phyloP scores from a whole-genome alignment of 2,113 vertebrate genomes.

The Amphiprion ocellaris region DNA sequence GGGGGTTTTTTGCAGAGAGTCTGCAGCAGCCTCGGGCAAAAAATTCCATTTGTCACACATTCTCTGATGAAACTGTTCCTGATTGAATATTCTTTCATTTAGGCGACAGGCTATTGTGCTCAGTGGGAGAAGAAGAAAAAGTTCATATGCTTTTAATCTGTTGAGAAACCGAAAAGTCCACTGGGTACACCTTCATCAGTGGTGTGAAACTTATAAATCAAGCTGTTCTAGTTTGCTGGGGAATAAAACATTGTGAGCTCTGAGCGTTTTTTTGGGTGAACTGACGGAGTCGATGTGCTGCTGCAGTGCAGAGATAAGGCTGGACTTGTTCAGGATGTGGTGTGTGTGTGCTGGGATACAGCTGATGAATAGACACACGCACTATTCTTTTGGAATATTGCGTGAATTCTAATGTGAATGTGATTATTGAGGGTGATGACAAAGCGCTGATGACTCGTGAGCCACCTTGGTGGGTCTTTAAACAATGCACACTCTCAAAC shows the following conservation, averaged over 20 bases:
- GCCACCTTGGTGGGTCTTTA: slow-evolving; percentile 31
- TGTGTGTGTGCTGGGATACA: neutral
- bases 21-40: slow-evolving; percentile 4
- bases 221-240: slow-evolving; percentile 25
- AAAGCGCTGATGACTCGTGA: slow-evolving; percentile 28
- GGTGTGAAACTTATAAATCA: slow-evolving; percentile 59
- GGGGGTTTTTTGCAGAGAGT: slow-evolving; percentile 5
- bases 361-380: neutral
- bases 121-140: slow-evolving; percentile 39
- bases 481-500: neutral
- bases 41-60: slow-evolving; percentile 52
- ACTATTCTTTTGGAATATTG: slow-evolving; percentile 4
- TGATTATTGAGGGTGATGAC: slow-evolving; percentile 35
- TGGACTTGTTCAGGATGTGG: slow-evolving; percentile 25
- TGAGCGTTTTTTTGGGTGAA: slow-evolving; percentile 6
- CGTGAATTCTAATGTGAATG: slow-evolving; percentile 56
- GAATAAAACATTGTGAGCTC: slow-evolving; percentile 43
- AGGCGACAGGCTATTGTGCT: slow-evolving; percentile 29
- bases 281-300: slow-evolving; percentile 41
- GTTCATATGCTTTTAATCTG: slow-evolving; percentile 59
- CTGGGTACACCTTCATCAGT: slow-evolving; percentile 45
- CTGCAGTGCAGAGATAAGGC: slow-evolving; percentile 62
- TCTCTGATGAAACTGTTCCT: slow-evolving; percentile 49
- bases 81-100: slow-evolving; percentile 64
- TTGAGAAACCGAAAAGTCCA: slow-evolving; percentile 50